Evolutionary conservation across 1,140 invertebrate genomes (phyloP), one percentile per base, ranked within the genome.

Genomic region (Venustaconcha ellipsiformis): DNA sequence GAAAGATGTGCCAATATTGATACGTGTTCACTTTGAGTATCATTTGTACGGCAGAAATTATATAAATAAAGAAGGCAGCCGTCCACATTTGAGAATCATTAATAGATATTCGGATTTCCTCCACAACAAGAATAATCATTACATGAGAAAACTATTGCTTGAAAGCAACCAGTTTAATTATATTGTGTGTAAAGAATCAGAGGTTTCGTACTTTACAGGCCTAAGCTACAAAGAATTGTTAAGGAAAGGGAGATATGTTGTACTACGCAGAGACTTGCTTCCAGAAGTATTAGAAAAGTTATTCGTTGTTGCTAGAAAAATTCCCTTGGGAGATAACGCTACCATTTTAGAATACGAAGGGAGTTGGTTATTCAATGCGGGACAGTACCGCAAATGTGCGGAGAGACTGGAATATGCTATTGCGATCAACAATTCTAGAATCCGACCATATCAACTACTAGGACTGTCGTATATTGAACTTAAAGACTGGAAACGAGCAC

Each of bases 321-420:
- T 78, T 63, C 23, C 62, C 18, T 37, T 58, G 17, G 67, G 74
- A 3, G 59, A 76, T 17, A 82, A 82, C 55, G 73, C 76, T 6
- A 80, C 76, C 37, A 57, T 80, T 14, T 37, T 82, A 14, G 81
- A 82, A 48, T 80, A 82, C 57, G 81, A 82, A 76, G 76, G 76
- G 3, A 80, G 70, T 62, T 80, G 78, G 81, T 66, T 82, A 20
- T 78, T 74, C 48, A 78, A 78, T 6, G 72, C 74, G 15, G 76
- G 75, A 26, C 30, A 76, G 18, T 82, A 78, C 64, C 17, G 64
- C 1, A 76, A 76, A 63, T 74, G 72, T 14, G 70, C 73, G 8
- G 70, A 76, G 17, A 72, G 78, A 18, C 62, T 72, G 18, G 74
- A 74, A 57, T 48, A 37, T 26, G 73, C 71, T 18, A 59, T 82